phyloP scores from a whole-genome alignment of 2,888 invertebrate species.

The Drosophila meridiana region DNA sequence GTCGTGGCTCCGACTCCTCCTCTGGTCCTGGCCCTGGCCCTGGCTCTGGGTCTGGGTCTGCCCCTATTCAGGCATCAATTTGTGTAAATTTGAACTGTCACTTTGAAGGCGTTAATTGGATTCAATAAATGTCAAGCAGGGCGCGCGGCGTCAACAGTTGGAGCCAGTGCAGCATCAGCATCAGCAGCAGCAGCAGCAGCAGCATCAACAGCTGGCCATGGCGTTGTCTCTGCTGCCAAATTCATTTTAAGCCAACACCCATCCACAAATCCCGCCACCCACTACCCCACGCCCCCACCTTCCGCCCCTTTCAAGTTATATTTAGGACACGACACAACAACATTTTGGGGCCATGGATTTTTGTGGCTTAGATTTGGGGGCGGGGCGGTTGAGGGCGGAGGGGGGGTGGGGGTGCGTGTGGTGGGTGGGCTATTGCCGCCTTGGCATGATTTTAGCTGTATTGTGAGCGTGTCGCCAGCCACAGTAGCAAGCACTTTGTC shows the following conservation, averaged over 20 bases:
- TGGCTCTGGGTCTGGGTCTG: neutral
- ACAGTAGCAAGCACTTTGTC: slow-evolving; percentile 9
- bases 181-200: slow-evolving; percentile 10
- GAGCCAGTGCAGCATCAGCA: slow-evolving; percentile 33
- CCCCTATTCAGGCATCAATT: slow-evolving; percentile 61
- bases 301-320: slow-evolving; percentile 32
- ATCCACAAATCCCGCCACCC: neutral
- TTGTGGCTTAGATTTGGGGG: slow-evolving; percentile 50
- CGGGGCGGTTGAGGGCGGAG: neutral
- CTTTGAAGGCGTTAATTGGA: slow-evolving; percentile 82
- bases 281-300: neutral
- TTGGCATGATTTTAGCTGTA: slow-evolving; percentile 33
- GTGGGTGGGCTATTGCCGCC: slow-evolving; percentile 3
- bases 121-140: slow-evolving; percentile 73
- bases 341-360: slow-evolving; percentile 45
- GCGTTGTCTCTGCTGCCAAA: slow-evolving; percentile 40
- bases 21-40: neutral
- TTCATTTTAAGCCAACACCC: slow-evolving; percentile 40
- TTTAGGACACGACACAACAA: slow-evolving; percentile 54
- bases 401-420: neutral
- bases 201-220: slow-evolving; percentile 18
- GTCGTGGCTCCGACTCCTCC: neutral
- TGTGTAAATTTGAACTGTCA: slow-evolving; percentile 82
- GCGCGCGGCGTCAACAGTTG: slow-evolving; percentile 32
- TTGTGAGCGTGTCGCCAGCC: slow-evolving; percentile 22